Evolutionary conservation across 2,888 invertebrate species (phyloP).

Genomic region (Leptogaster cylindrica): DNA sequence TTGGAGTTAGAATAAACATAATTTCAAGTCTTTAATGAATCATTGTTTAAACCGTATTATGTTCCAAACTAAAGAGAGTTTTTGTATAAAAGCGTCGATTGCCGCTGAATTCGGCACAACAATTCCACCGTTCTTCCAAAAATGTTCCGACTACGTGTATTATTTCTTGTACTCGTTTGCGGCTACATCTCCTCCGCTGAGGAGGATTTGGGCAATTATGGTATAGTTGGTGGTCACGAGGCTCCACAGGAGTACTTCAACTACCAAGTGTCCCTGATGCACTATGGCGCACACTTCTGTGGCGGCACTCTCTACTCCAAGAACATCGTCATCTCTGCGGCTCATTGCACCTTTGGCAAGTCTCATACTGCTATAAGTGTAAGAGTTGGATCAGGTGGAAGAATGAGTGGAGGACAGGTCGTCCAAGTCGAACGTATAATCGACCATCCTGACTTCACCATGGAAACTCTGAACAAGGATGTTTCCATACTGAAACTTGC

Average conservation of each 20-base stretch:
- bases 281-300: constrained; percentile 42
- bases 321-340: constrained; percentile 51
- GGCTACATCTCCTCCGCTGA: too few relatives aligned
- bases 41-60: too few relatives aligned
- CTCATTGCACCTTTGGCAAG: constrained; percentile 48
- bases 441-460: constrained; percentile 35
- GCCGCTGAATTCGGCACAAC: too few relatives aligned
- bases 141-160: too few relatives aligned
- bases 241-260: background rate
- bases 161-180: too few relatives aligned
- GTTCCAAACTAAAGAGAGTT: too few relatives aligned
- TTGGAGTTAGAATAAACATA: too few relatives aligned
- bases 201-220: background rate
- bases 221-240: constrained; percentile 51
- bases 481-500: constrained; percentile 64
- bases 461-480: constrained; percentile 59
- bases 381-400: constrained; percentile 33
- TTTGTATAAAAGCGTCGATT: too few relatives aligned
- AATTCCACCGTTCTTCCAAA: too few relatives aligned
- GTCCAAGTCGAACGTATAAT: constrained; percentile 3
- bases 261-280: constrained; percentile 51
- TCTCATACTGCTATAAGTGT: background rate
- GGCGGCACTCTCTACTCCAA: constrained; percentile 49
- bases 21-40: too few relatives aligned
- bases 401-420: background rate